Percentiles rank a stretch among this genome's conserved stretches.
Conservation (phyloP, 2,888 invertebrate species). For the Pyrocoelia pectoralis region DNA sequence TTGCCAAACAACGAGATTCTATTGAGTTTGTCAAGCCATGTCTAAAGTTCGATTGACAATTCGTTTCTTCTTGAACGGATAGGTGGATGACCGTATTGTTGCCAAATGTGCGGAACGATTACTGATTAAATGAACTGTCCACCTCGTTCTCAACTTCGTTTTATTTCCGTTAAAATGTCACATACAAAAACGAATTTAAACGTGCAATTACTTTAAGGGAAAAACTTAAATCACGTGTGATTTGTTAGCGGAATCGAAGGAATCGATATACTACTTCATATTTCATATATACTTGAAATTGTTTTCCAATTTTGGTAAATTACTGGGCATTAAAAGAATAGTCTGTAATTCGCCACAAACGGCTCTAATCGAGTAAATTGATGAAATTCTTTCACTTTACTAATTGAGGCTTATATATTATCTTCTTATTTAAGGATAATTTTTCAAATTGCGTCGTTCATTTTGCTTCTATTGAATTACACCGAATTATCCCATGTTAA, state of each 20-base stretch:
- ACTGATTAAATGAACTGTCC: conserved; percentile 36
- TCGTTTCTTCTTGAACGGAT: conserved; percentile 33
- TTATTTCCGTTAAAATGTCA: conserved; percentile 21
- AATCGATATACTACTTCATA: too few species aligned
- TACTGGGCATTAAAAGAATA: too few species aligned
- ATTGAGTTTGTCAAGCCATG: conserved; percentile 33
- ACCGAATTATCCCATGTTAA: too few species aligned
- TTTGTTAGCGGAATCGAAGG: background rate
- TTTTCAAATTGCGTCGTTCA: too few species aligned
- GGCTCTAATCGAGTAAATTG: too few species aligned
- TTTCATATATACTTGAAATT: too few species aligned
- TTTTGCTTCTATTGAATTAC: too few species aligned
- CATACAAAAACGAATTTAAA: conserved; percentile 12
- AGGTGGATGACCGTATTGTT: conserved; percentile 45
- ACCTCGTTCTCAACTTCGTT: conserved; percentile 21
- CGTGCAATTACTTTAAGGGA: background rate
- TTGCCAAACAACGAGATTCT: conserved; percentile 35
- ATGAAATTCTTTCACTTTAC: too few species aligned
- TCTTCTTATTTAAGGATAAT: too few species aligned
- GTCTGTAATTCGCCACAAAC: too few species aligned
- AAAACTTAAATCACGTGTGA: background rate
- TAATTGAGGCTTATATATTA: too few species aligned
- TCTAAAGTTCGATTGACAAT: background rate
- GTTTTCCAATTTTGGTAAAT: too few species aligned
- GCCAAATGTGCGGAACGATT: conserved; percentile 41